Conservation (phyloP, 2,888 invertebrate species). For the Pteria penguin region DNA sequence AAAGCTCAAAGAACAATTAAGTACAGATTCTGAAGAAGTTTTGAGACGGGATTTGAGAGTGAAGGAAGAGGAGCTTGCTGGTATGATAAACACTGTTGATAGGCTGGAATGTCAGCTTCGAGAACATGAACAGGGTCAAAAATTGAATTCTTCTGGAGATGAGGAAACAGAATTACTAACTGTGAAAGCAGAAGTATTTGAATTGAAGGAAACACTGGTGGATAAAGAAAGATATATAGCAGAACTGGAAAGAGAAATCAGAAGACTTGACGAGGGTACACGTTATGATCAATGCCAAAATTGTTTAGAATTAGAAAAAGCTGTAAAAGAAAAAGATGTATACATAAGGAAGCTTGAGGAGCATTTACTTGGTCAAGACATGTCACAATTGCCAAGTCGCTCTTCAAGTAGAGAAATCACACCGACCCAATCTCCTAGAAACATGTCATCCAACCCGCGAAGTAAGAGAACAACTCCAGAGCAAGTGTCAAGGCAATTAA, state of each 20-base stretch:
- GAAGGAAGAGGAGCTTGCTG: too few species aligned
- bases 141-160: not conserved
- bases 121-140: too few species aligned
- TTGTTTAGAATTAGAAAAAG: conserved; percentile 26
- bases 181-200: not conserved
- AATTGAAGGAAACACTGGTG: not conserved
- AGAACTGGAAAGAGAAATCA: not conserved
- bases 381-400: not conserved
- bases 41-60: too few species aligned
- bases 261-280: not conserved
- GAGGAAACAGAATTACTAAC: not conserved
- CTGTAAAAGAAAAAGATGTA: conserved; percentile 58
- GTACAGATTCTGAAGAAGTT: too few species aligned
- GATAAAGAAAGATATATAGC: conserved; percentile 12
- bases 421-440: not conserved
- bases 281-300: not conserved
- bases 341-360: conserved; percentile 61
- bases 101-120: too few species aligned
- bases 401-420: not conserved
- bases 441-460: not conserved
- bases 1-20: too few species aligned
- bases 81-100: too few species aligned
- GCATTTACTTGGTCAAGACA: conserved; percentile 49
- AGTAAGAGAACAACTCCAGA: not conserved
- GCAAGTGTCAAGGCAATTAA: not conserved